Evolutionary conservation across 2,113 vertebrate species (phyloP), one percentile per base, ranked within the genome.

Genomic region (Sterrhoptilus dennistouni): DNA sequence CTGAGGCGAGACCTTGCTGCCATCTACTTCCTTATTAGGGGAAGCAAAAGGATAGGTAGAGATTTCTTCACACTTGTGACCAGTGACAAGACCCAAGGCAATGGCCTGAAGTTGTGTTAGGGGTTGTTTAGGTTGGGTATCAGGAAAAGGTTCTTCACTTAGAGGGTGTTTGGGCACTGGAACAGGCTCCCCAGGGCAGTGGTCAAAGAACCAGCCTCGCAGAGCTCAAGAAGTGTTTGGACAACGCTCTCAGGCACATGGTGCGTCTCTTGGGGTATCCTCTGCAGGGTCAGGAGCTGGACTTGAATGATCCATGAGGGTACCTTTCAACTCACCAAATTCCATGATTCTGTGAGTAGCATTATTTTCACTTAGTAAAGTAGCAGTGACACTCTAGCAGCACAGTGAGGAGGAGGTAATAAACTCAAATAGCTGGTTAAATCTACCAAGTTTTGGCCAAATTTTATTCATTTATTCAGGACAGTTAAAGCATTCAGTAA

Each of bases 151-250:
- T 49, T 69, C 5, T n/a, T n/a, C 44, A 11, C 23, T 11, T 19
- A 23, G 44, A 49, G 23, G 6, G 4, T 23, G 7, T 0, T 1
- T 50, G 36, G 28, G 15, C 9, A 24, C 5, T 60, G 24, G 35
- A 42, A 1, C 18, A 40, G 17, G 13, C 12, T 52, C 16, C 31
- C 16, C 31, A 44, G 36, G 35, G 15, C 0, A 50, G 29, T 23
- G 23, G 35, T n/a, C 29, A 23, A 16, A 21, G 25, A 36, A 61
- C 4, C 36, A 61, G 11, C 8, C 21, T 36, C 61, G 2, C 7
- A 44, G 53, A 57, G 24, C 2, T 57, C 42, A 65, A 16, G 8
- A 5, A n/a, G 5, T 0, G 0, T 49, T n/a, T 20, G 20, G 3
- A 33, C 14, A 36, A 6, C 2, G 2, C 22, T 36, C 29, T 59